phyloP scores from a whole-genome alignment of 2,888 invertebrate genomes.

The Xestia sexstrigata region DNA sequence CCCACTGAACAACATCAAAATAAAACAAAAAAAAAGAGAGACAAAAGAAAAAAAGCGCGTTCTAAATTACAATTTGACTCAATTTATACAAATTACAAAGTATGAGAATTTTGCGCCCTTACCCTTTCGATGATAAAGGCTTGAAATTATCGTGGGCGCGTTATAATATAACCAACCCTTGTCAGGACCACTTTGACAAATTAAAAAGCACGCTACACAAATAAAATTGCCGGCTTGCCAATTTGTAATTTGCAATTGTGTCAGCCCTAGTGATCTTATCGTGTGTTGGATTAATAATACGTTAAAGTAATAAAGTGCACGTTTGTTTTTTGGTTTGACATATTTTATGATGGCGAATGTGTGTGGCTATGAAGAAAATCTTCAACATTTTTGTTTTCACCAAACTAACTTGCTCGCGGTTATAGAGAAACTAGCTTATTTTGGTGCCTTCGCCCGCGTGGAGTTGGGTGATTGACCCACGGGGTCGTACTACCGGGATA shows the following conservation, averaged over 20 bases:
- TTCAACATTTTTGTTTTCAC: background rate
- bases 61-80: constrained; percentile 77
- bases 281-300: constrained; percentile 63
- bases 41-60: constrained; percentile 53
- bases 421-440: background rate
- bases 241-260: constrained; percentile 70
- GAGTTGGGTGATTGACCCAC: background rate
- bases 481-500: background rate
- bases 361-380: background rate
- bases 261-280: constrained; percentile 72
- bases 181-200: constrained; percentile 74
- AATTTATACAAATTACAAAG: constrained; percentile 75
- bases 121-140: constrained; percentile 68
- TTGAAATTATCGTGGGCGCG: constrained; percentile 67
- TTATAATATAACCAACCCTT: constrained; percentile 71
- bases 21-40: constrained; percentile 30
- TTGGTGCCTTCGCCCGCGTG: background rate
- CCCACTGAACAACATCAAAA: constrained; percentile 47
- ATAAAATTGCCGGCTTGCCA: constrained; percentile 71
- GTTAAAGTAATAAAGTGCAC: constrained; percentile 40
- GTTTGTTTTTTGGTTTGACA: constrained; percentile 10
- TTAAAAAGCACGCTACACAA: constrained; percentile 74
- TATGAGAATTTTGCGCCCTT: constrained; percentile 74
- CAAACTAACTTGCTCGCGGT: background rate
- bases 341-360: constrained; percentile 14